phyloP scores from a whole-genome alignment of 1,140 invertebrate genomes.

The Elymnias hypermnestra region DNA sequence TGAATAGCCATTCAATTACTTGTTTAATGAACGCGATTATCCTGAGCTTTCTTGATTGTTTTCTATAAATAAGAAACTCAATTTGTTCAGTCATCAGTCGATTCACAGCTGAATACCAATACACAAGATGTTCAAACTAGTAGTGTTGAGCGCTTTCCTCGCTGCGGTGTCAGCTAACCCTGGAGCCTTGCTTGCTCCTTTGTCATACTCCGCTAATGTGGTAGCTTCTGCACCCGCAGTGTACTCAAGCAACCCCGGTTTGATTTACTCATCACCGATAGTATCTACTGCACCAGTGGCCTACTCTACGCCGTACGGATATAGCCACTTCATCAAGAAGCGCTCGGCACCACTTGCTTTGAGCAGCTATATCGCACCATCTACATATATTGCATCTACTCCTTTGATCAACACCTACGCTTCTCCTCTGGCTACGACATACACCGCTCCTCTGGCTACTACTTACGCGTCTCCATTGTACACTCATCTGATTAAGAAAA shows the following conservation, averaged over 20 bases:
- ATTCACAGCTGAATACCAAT: slow-evolving; percentile 3
- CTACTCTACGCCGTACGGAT: slow-evolving; percentile 23
- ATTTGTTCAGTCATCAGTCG: slow-evolving; percentile 8
- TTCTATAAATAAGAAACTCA: slow-evolving; percentile 19
- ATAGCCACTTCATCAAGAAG: slow-evolving; percentile 49
- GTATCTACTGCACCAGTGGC: slow-evolving; percentile 20
- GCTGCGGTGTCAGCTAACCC: slow-evolving; percentile 13
- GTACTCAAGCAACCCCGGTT: slow-evolving; percentile 30
- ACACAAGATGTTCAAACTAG: slow-evolving; percentile 17
- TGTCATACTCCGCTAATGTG: slow-evolving; percentile 43
- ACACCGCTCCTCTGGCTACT: slow-evolving; percentile 4
- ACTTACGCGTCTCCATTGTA: slow-evolving; percentile 5
- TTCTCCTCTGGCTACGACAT: slow-evolving; percentile 33
- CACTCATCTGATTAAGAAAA: not conserved
- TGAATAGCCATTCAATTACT: slow-evolving; percentile 22
- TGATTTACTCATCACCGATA: slow-evolving; percentile 37
- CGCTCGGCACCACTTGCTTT: slow-evolving; percentile 30
- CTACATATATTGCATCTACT: slow-evolving; percentile 18
- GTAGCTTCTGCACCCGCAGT: slow-evolving; percentile 15
- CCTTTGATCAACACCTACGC: slow-evolving; percentile 8
- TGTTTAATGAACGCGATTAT: slow-evolving; percentile 10
- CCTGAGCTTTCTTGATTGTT: slow-evolving; percentile 12
- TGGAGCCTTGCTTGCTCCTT: slow-evolving; percentile 14
- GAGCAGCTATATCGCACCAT: slow-evolving; percentile 27
- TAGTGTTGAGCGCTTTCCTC: slow-evolving; percentile 16